Evolutionary conservation across 1,140 invertebrate genomes (phyloP).

Genomic region (Triops cancriformis): DNA sequence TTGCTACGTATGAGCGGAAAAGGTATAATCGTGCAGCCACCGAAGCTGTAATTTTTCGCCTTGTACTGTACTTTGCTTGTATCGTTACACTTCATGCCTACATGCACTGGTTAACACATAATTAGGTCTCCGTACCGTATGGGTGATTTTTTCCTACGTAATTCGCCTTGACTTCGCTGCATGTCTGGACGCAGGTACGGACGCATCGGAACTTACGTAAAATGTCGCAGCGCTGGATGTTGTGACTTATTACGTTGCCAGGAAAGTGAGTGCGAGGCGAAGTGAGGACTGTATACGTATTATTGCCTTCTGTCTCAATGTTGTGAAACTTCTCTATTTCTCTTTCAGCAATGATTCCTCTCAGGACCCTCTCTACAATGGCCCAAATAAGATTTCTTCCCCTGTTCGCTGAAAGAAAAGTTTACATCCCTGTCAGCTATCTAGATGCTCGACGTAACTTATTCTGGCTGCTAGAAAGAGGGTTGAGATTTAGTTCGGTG

Average conservation of each 20-base stretch:
- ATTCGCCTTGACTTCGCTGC: neutral
- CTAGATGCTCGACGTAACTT: neutral
- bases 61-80: neutral
- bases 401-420: neutral
- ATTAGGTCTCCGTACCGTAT: neutral
- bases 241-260: neutral
- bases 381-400: neutral
- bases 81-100: neutral
- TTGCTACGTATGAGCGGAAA: neutral
- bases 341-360: neutral
- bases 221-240: neutral
- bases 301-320: neutral
- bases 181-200: neutral
- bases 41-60: neutral
- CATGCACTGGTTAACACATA: neutral
- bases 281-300: neutral
- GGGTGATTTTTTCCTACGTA: neutral
- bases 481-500: neutral
- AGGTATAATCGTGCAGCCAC: neutral
- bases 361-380: neutral
- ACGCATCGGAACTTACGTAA: too few relatives aligned
- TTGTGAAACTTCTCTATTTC: neutral
- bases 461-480: neutral
- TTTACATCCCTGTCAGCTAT: neutral
- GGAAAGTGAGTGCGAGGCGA: neutral